phyloP scores from a whole-genome alignment of 2,113 vertebrate genomes.

The Spilogale gracilis region DNA sequence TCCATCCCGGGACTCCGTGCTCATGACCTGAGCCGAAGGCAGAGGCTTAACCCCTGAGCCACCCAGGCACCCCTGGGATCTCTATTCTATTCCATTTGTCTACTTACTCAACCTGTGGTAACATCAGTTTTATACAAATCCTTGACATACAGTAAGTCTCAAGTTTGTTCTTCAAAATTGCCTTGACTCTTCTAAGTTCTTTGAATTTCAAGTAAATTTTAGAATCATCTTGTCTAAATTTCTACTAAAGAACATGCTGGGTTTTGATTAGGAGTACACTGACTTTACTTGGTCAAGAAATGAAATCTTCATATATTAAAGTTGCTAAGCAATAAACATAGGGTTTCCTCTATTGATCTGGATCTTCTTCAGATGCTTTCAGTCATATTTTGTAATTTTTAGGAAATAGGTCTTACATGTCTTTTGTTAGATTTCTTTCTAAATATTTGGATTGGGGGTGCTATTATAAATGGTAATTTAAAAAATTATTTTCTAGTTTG shows the following conservation, averaged over 20 bases:
- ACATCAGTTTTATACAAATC: no score
- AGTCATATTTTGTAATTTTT: neutral
- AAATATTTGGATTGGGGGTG: neutral
- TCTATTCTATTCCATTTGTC: no score
- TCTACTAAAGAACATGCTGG: no score
- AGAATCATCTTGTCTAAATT: no score
- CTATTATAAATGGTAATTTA: neutral
- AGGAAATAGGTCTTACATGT: neutral
- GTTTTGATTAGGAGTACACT: neutral
- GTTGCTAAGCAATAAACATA: neutral
- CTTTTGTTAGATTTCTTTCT: neutral
- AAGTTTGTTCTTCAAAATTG: constrained; percentile 1
- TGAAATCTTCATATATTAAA: neutral
- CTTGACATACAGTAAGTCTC: no score
- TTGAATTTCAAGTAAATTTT: neutral
- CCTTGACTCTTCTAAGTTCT: neutral
- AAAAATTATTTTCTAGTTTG: neutral
- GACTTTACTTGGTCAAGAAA: neutral
- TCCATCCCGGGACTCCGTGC: no score
- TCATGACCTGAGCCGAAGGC: no score
- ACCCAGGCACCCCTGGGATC: no score
- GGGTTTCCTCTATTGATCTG: neutral
- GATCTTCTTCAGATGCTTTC: neutral
- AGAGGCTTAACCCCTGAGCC: no score
- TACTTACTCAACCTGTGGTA: no score